These are phyloP conservation scores for Baccha elongata DNA, from an alignment of 2,888 invertebrate species.

Conservation along the genomic window DNA sequence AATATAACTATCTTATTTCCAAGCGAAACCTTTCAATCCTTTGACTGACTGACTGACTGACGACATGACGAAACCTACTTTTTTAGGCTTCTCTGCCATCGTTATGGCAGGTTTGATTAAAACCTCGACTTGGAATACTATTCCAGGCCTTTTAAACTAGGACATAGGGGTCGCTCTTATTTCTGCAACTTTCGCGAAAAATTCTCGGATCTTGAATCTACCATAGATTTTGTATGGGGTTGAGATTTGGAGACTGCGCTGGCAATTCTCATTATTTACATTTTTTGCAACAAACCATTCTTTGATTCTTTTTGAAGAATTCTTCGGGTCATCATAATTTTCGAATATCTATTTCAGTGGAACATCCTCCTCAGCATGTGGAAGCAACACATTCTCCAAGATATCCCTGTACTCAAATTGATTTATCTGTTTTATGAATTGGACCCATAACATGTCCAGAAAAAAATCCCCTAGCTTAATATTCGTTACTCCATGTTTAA, in stretches of 20 bases:
- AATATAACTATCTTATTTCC: too few species aligned
- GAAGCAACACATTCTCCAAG: slow-evolving; percentile 38
- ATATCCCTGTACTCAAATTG: slow-evolving; percentile 36
- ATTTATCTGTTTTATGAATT: slow-evolving; percentile 38
- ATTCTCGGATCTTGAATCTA: slow-evolving; percentile 6
- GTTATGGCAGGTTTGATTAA: too few species aligned
- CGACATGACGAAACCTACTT: too few species aligned
- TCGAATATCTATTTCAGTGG: slow-evolving; percentile 52
- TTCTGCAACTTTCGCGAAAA: neutral
- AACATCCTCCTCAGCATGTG: slow-evolving; percentile 33
- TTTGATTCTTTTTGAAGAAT: slow-evolving; percentile 25
- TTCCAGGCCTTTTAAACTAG: slow-evolving; percentile 7
- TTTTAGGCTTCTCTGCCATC: too few species aligned
- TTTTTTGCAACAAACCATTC: slow-evolving; percentile 18
- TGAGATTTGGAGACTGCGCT: slow-evolving; percentile 41
- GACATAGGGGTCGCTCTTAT: neutral
- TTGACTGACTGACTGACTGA: too few species aligned
- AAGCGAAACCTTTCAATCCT: too few species aligned
- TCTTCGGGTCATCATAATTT: neutral
- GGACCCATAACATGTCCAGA: slow-evolving; percentile 35
- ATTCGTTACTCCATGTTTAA: slow-evolving; percentile 29
- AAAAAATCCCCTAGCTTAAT: slow-evolving; percentile 48
- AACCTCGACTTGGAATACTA: neutral
- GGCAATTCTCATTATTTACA: slow-evolving; percentile 31
- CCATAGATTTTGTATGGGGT: slow-evolving; percentile 11